Conservation (phyloP, 1,140 invertebrate genomes). For the Eubasilissa regina region DNA sequence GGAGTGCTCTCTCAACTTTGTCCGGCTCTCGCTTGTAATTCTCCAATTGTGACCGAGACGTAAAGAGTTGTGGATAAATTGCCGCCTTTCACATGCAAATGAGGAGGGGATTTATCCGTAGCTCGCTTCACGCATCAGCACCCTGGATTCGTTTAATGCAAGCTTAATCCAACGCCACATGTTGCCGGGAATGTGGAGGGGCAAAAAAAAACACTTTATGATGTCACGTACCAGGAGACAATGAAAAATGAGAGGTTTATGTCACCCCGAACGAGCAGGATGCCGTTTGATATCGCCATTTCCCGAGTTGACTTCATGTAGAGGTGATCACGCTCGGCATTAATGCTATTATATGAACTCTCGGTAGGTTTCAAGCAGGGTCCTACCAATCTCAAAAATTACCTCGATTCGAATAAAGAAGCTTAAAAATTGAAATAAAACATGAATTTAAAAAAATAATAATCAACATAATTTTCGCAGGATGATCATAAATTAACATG, state of each 20-base stretch:
- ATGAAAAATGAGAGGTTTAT: conserved; percentile 41
- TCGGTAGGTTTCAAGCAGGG: no score
- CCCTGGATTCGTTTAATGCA: conserved; percentile 37
- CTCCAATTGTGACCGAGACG: background rate
- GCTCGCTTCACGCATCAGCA: conserved; percentile 18
- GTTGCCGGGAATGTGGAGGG: conserved; percentile 27
- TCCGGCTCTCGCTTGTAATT: background rate
- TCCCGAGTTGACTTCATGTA: conserved; percentile 24
- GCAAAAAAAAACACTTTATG: conserved; percentile 18
- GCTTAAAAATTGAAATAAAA: no score
- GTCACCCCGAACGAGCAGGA: conserved; percentile 18
- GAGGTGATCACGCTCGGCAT: conserved; percentile 3
- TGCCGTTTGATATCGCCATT: conserved; percentile 16
- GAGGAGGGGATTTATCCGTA: background rate
- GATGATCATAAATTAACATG: no score
- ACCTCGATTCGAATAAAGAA: no score
- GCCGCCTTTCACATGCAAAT: conserved; percentile 36
- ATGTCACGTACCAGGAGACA: conserved; percentile 39
- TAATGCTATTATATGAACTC: conserved; percentile 22
- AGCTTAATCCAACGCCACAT: conserved; percentile 38
- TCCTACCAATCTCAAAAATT: no score
- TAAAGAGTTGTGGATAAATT: conserved; percentile 40
- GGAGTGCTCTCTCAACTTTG: no score
- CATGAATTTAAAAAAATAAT: no score
- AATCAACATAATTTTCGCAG: no score